phyloP scores from a whole-genome alignment of 2,888 invertebrate species.

The Globia sparganii region DNA sequence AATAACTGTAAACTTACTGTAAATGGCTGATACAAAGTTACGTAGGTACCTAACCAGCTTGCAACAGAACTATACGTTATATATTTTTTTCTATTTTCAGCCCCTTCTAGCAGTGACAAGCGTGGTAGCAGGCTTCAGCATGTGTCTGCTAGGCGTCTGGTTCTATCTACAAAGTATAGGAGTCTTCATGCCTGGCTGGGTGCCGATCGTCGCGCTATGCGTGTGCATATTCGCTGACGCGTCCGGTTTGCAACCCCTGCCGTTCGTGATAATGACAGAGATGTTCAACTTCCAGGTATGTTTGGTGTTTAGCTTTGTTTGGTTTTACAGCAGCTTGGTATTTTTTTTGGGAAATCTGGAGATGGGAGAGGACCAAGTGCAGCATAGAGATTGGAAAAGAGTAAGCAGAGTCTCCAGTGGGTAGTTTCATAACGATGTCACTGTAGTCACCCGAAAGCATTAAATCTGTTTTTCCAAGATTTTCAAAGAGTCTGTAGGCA shows the following conservation, averaged over 20 bases:
- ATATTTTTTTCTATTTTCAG: constrained; percentile 69
- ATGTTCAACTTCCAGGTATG: constrained; percentile 88
- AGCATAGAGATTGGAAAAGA: background rate
- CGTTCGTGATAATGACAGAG: constrained; percentile 88
- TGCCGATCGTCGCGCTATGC: constrained; percentile 84
- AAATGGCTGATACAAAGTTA: background rate
- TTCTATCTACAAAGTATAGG: constrained; percentile 82
- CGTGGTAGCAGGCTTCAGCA: constrained; percentile 82
- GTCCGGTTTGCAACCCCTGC: constrained; percentile 84
- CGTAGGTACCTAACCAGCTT: background rate
- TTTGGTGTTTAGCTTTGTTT: background rate
- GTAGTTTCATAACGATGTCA: background rate
- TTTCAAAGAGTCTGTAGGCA: no score
- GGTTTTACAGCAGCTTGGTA: background rate
- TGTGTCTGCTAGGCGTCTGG: constrained; percentile 86
- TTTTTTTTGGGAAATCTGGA: background rate
- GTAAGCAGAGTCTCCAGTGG: background rate
- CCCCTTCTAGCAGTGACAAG: constrained; percentile 86
- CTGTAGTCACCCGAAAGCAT: no score
- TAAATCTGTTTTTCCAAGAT: no score
- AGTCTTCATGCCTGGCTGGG: constrained; percentile 83
- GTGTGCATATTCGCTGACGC: constrained; percentile 85
- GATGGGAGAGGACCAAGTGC: background rate
- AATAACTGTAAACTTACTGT: no score
- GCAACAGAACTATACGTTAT: background rate